Base-by-base conservation (phyloP, 2,888 invertebrate genomes). In the Cinara cedri region DNA sequence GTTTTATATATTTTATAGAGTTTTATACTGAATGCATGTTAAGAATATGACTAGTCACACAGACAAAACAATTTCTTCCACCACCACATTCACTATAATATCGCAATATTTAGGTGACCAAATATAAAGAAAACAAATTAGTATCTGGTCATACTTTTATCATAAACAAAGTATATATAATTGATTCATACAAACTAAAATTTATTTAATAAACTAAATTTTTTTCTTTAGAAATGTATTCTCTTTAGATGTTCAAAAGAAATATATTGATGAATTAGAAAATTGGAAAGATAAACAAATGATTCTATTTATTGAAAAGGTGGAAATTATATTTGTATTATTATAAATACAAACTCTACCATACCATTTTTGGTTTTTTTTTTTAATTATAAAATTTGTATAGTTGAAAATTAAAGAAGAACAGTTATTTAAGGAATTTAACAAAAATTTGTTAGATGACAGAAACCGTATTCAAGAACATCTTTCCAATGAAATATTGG, bases 361-460 rank as follows among this genome's bases (percentile, higher is more conserved):
- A n/a, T n/a, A n/a, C n/a, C 44, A 65, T 42, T 63, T n/a, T 49
- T 16, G 44, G 6, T 57, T 65, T 34, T n/a, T 42, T 34, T 34
- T 16, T 21, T 63, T 60, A n/a, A 13, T 54, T 57, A n/a, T n/a
- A n/a, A 9, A 19, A 26, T 19, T 68, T 68, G 16, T n/a, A 42
- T 21, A 78, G 78, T 42, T 78, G 51, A 78, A 78, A 34, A 44
- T n/a, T 9, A 68, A 60, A 62, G 70, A 78, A 70, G 51, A 78
- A 49, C 16, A 60, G 42, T 13, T 78, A 4, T 51, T 78, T 24
- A 57, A 78, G 49, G 60, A 78, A 42, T 60, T 78, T 21, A 78
- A 78, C 1, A 42, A 49, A n/a, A 78, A 78, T 34, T 78, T 60
- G 46, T n/a, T 13, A 14, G n/a, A 49, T 49, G 60, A 78, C 11